Evolutionary conservation across 2,888 invertebrate genomes (phyloP), one percentile per base, ranked within the genome.

Genomic region (Notocelia uddmanniana): DNA sequence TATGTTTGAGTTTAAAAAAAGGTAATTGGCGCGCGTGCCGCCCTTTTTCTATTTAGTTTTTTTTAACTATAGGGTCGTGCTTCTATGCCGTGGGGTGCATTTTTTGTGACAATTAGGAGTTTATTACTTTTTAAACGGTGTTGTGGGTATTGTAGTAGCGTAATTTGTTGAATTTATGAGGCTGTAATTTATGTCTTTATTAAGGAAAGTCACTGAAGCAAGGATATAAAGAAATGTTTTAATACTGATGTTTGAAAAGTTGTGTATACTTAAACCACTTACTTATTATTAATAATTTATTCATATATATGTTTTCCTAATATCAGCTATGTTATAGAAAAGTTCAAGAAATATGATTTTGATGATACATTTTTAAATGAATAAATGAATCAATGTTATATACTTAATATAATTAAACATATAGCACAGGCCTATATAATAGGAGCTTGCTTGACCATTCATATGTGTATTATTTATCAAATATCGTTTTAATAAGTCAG

Each of bases 1-100:
- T 78, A 84, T 81, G 83, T 85, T 83, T 84, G 84, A 83, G 82
- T 78, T 83, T 80, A 80, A 84, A 85, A 88, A 92, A 90, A 90
- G 89, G 81, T 91, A 92, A 93, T 93, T 93, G 92, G 89, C 82
- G 77, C 90, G 87, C 88, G 92, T 89, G 93, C 89, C 89, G 85
- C 85, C 90, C 91, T 83, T 87, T 86, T 87, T 84, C 82, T 79
- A 15, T 79, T 76, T 60, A 21, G 73, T 76, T 75, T 81, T 83
- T 81, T 82, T 81, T 82, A 80, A n/a, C 76, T 82, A 78, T 74
- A 76, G 78, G 78, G 79, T 76, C 76, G 78, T 80, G 80, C 81
- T 83, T 83, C 79, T 79, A 75, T 74, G 71, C 75, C 79, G 84
- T 87, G 87, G 91, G 91, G 90, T 89, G 88, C 79, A 80, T 90